Evolutionary conservation across 2,888 invertebrate genomes (phyloP), one percentile per base, ranked within the genome.

Genomic region (Eupeodes luniger): DNA sequence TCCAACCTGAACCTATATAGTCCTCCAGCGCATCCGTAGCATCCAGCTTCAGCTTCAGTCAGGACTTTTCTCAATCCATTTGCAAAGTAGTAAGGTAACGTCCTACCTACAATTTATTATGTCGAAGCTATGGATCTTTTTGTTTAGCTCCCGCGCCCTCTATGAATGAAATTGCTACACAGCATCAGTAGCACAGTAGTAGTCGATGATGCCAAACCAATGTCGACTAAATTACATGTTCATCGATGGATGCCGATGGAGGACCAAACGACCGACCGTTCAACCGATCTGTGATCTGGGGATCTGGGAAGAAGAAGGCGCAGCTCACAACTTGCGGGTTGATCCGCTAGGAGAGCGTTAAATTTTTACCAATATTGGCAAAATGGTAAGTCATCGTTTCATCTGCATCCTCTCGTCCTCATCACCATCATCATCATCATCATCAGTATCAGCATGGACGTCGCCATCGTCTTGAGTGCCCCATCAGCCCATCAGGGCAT

Each of bases 151-250:
- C 75, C 75, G 85, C 88, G 78, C 85, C 88, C 85, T 88, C 88
- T 88, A 85, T 88, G 85, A 88, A 85, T 81, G 88, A 81, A 77
- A 85, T 83, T 83, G 75, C 83, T 78, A 61, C 77, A 86, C 62
- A 62, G 69, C n/a, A 19, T 76, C 66, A 49, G 53, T 36, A 62
- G 74, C 55, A 67, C 49, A 67, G 76, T 83, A 87, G 87, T 76
- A 55, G 79, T 66, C 64, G 51, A 55, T 70, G 70, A 70, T 70
- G 49, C 57, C 80, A 59, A 72, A 62, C 47, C 72, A 78, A 81
- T 81, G 85, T 88, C 78, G 88, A 88, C 81, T 85, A 89, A 89
- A 89, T 89, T 89, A 89, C 81, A 88, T 88, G 88, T 81, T 88
- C 88, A 85, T 85, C 85, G 85, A 81, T 62, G 78, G 82, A 76